Percentiles rank a stretch among this genome's conserved stretches.
Evolutionary conservation across 2,888 invertebrate species (phyloP).

Genomic region (Rhagonycha lutea): DNA sequence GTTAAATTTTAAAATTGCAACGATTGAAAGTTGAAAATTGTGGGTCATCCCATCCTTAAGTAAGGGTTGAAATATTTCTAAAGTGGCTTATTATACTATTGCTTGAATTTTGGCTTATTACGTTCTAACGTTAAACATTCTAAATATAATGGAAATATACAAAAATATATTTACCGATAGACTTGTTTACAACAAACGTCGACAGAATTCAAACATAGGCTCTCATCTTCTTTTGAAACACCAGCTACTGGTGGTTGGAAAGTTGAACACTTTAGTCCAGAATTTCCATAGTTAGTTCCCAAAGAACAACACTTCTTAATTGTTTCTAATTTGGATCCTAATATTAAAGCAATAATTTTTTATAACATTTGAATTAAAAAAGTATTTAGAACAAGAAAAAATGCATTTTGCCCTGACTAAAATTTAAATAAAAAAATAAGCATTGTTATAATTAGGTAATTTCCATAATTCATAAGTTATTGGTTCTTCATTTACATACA

Average conservation of each 20-base stretch:
- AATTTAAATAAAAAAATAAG: constrained; percentile 2
- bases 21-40: too few species aligned
- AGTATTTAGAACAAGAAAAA: not conserved
- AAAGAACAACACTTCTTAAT: constrained; percentile 49
- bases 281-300: constrained; percentile 49
- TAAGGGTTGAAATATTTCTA: too few species aligned
- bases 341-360: constrained; percentile 10
- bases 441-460: constrained; percentile 17
- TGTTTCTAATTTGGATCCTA: constrained; percentile 45
- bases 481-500: constrained; percentile 36
- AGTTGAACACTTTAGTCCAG: constrained; percentile 44
- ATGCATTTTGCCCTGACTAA: not conserved
- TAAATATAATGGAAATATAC: too few species aligned
- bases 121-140: too few species aligned
- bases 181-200: constrained; percentile 67
- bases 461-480: constrained; percentile 33
- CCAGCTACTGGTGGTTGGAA: constrained; percentile 56
- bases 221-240: constrained; percentile 62
- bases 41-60: too few species aligned
- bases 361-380: not conserved
- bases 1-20: too few species aligned
- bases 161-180: constrained; percentile 53
- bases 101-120: too few species aligned
- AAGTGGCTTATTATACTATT: too few species aligned
- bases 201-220: constrained; percentile 64